Evolutionary conservation across 2,797 vertebrate species (phyloP), one percentile per base, ranked within the genome.

Genomic region (Intellagama lesueurii): DNA sequence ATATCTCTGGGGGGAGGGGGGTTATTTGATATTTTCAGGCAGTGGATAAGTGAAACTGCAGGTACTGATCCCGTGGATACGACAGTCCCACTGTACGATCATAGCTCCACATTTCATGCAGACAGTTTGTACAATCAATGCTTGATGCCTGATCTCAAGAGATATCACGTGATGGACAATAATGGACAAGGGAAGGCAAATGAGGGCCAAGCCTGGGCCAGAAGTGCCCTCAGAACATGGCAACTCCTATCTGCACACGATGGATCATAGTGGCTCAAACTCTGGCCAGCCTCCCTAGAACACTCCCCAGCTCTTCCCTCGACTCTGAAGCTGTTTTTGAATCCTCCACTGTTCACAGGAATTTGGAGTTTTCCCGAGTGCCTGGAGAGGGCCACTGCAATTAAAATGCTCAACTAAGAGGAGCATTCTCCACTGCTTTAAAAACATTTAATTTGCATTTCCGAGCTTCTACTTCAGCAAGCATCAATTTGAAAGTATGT

Each of bases 401-500:
- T 83, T 81, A 81, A 49, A 66, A 87, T 56, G 12, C 47, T 40
- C 28, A 72, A 22, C 28, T 30, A n/a, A n/a, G 26, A 1, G 7
- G 52, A 24, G 8, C 28, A n/a, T 32, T 52, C 19, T 40, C 56
- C 32, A 9, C 14, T 32, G 60, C 60, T 83, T 47, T 35, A 6
- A 14, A 35, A 79, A 47, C 7, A 28, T 69, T 69, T 69, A 30
- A 26, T 69, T 9, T 14, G 30, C 60, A 68, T 77, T 69, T 64
- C 90, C 8, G 19, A 66, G 78, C 40, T 83, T 91, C 88, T 83
- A 70, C 35, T 89, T 90, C 80, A 83, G 86, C 81, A 87, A 87
- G 87, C 75, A 91, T 92, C 90, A 94, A 96, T 94, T 93, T 87
- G 17, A 64, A 97, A 95, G 91, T 91, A 96, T 89, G 85, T 85